phyloP scores from a whole-genome alignment of 2,888 invertebrate species.

The Thymelicus sylvestris region DNA sequence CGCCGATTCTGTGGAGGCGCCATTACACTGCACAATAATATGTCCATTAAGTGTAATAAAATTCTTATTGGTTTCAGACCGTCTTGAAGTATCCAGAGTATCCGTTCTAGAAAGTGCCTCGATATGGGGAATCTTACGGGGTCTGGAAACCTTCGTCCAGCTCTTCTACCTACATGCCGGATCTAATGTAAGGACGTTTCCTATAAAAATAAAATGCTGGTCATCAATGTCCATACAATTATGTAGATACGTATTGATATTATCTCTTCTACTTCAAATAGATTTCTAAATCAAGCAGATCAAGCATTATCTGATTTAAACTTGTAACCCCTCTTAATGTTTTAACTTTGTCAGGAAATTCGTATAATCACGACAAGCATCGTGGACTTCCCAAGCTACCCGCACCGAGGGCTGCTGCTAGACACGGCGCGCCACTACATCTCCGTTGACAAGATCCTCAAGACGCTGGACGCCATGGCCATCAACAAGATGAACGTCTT shows the following conservation, averaged over 20 bases:
- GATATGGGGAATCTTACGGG: slow-evolving; percentile 94
- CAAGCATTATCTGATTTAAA: no score
- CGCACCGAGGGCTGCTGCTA: slow-evolving; percentile 92
- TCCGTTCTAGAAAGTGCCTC: slow-evolving; percentile 63
- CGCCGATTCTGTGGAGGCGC: no score
- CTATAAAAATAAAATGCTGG: no score
- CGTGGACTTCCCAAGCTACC: slow-evolving; percentile 90
- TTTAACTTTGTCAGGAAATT: slow-evolving; percentile 87
- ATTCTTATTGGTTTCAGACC: slow-evolving; percentile 54
- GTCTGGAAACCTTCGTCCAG: slow-evolving; percentile 94
- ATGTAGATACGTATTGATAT: no score
- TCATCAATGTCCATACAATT: no score
- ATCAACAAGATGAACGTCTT: slow-evolving; percentile 97
- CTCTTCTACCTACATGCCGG: slow-evolving; percentile 78
- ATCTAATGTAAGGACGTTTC: slow-evolving; percentile 47
- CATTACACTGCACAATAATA: no score
- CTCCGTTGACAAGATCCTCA: slow-evolving; percentile 86
- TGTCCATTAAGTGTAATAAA: no score
- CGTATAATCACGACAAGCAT: slow-evolving; percentile 88
- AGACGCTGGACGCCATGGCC: slow-evolving; percentile 92
- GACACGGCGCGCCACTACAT: slow-evolving; percentile 96
- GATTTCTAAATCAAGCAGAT: no score
- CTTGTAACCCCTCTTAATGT: no score
- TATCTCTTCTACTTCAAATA: no score
- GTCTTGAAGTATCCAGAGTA: slow-evolving; percentile 52